Evolutionary conservation across 2,888 invertebrate genomes (phyloP), one percentile per base, ranked within the genome.

Genomic region (Criorhina ranunculi): DNA sequence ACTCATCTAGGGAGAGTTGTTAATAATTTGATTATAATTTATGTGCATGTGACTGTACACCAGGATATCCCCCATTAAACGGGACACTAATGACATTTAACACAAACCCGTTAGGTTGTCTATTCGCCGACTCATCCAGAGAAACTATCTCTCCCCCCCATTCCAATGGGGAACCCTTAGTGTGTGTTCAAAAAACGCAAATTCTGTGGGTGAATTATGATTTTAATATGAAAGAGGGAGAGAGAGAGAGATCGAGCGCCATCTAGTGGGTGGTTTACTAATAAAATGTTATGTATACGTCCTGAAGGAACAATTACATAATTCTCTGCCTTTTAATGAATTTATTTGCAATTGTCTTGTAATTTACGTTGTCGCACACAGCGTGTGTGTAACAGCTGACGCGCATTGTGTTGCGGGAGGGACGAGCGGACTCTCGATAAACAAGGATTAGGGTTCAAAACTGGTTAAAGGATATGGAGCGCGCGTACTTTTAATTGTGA

Each of bases 291-390:
- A 80, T 85, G 75, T 79, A 66, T 85, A 70, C 44, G 80, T 80
- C 85, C 85, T 85, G 59, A 59, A 85, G 85, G 85, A 80, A 85
- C 85, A 79, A 85, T 85, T 85, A 85, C 85, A 85, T 85, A 85
- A 80, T 85, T 85, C n/a, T 59, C 24, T 60, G 66, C 51, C 59
- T 51, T 80, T 80, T 85, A 85, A 85, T 85, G 79, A 85, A 85
- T 85, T 85, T 85, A 85, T 85, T 80, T 75, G 80, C 80, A 85
- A 85, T 85, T 76, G 75, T 76, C 80, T 79, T 85, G 76, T 85
- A 62, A 80, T 85, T 83, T 76, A 80, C 67, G 64, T 24, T 24
- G 24, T 35, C 70, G 53, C 46, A 46, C 49, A 64, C 37, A 49
- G 31, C 62, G 40, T 29, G 29, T 29, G 29, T 17, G 29, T 12